Evolutionary conservation across 2,113 vertebrate species (phyloP), one percentile per base, ranked within the genome.

Genomic region (Onychorhynchus coronatus): DNA sequence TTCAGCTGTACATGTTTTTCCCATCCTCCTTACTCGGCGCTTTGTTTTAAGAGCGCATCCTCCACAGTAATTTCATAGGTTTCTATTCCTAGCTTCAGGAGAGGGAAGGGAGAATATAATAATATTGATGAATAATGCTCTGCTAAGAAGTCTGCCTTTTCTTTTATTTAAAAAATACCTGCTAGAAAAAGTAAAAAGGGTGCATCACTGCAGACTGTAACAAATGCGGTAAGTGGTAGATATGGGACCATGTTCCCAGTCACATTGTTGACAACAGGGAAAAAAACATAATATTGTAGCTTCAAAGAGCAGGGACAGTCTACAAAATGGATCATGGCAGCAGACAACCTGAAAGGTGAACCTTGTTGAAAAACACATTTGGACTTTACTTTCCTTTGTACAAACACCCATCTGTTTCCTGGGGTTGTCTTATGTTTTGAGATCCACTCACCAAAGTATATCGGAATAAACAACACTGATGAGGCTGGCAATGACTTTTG

Each of bases 31-130:
- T 66, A 44, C 63, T 83, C 2, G 0, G 49, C 1, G 50, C 95
- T 59, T 62, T 70, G 85, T 97, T 97, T 96, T 65, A 94, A 88
- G 63, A 89, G 80, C 2, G 79, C 78, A 86, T 91, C 94, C 92
- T 66, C 66, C 87, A 95, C 94, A 91, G 65, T 88, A 47, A 94
- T 95, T 76, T 97, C 95, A 95, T 65, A 91, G 67, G 75, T 95
- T 85, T 95, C 96, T 96, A 97, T 97, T 97, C 79, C 96, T 95
- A 96, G 95, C 65, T 91, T 80, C 37, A 61, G 96, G 74, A 91
- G 93, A 94, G 73, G 70, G 97, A 89, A 77, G 53, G 73, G 71
- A 71, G 78, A 97, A 70, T 85, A 93, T 96, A 92, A 87, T 97
- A 96, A 97, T 71, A 95, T 74, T 95, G 82, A 94, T 96, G 78